Conservation (phyloP, 2,797 vertebrate species). For the Spinus olivaceus region DNA sequence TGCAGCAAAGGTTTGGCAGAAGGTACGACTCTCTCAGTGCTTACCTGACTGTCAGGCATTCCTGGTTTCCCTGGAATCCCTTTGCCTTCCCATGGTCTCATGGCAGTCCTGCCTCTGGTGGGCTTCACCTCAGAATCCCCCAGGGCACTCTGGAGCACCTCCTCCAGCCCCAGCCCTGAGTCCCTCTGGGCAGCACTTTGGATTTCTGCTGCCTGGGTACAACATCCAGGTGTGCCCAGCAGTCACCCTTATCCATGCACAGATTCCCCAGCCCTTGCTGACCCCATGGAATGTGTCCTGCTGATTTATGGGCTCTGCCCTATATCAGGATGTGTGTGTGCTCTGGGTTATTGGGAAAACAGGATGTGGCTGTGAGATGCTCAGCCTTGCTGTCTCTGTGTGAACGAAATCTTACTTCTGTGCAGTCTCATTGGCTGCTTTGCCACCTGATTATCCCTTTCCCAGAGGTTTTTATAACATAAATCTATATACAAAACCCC, state of each 20-base stretch:
- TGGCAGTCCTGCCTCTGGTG: not conserved
- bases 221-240: not conserved
- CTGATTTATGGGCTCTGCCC: not conserved
- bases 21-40: not conserved
- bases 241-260: not conserved
- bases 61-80: not conserved
- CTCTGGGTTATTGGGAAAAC: not conserved
- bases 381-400: not conserved
- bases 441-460: not conserved
- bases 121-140: not conserved
- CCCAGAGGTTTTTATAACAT: not conserved
- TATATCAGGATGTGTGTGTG: not conserved
- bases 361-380: rapidly evolving
- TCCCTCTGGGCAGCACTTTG: not conserved
- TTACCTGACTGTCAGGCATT: not conserved
- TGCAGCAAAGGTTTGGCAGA: not conserved
- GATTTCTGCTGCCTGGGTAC: not conserved
- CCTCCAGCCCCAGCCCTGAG: not conserved
- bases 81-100: not conserved
- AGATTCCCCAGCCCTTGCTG: not conserved
- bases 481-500: not conserved
- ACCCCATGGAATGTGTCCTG: rapidly evolving
- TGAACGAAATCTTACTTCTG: not conserved
- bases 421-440: not conserved
- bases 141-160: rapidly evolving